A percentile compares a stretch with the other conserved stretches of the same genome.
Conservation (phyloP, 64 coral and sea anemone species). For the Montipora cactus region DNA sequence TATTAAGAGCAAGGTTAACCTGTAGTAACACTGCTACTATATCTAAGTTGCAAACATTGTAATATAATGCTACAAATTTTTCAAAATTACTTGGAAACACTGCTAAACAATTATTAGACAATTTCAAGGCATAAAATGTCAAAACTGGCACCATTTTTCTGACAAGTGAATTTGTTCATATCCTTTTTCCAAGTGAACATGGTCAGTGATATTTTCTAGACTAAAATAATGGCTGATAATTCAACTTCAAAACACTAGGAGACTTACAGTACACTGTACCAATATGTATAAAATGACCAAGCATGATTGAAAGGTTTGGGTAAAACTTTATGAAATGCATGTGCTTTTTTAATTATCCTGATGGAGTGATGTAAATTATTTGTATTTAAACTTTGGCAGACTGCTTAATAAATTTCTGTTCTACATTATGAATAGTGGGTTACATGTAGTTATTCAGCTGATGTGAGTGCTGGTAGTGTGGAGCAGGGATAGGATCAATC, state of each 20-base stretch:
- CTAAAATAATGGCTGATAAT: neutral
- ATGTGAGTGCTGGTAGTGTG: conserved; percentile 7
- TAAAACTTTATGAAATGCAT: conserved; percentile 3
- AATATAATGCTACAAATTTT: conserved; percentile 3
- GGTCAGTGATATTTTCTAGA: conserved; percentile 17
- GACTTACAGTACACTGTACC: neutral
- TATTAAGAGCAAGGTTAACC: neutral
- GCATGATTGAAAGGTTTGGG: conserved; percentile 9
- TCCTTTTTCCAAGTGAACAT: neutral
- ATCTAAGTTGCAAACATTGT: conserved; percentile 9
- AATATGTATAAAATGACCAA: conserved; percentile 6
- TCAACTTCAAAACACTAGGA: neutral
- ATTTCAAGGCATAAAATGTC: conserved; percentile 8
- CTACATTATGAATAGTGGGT: neutral
- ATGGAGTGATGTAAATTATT: neutral
- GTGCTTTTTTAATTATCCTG: neutral
- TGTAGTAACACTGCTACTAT: conserved; percentile 9
- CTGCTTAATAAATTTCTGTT: neutral
- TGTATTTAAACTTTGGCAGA: conserved; percentile 10
- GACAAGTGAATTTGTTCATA: neutral
- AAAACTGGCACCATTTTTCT: conserved; percentile 7
- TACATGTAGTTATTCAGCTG: conserved; percentile 8
- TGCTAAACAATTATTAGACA: conserved; percentile 5
- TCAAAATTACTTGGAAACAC: conserved; percentile 4
- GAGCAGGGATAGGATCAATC: neutral